A percentile compares a stretch with the other conserved stretches of the same genome.
Conservation (phyloP, 2,113 vertebrate species). For the Lichenostomus cassidix region DNA sequence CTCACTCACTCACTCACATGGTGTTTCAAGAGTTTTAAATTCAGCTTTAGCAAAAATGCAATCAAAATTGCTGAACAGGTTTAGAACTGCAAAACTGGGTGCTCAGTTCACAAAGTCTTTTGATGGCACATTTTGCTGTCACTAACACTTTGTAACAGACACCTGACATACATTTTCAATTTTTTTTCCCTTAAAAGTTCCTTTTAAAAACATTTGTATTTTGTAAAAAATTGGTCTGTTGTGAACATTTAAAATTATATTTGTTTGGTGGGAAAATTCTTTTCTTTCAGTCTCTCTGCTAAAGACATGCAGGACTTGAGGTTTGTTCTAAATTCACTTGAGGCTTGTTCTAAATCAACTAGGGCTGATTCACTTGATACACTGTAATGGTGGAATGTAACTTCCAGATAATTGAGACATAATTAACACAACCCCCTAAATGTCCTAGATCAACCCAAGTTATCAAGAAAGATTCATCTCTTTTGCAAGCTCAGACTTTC, state of each 20-base stretch:
- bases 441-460: not conserved
- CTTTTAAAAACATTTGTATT: not conserved
- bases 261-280: not conserved
- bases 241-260: not conserved
- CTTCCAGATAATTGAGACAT: not conserved
- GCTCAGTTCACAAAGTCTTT: not conserved
- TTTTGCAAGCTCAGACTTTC: not conserved
- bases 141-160: not conserved
- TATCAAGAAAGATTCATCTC: not conserved
- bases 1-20: rapidly evolving
- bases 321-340: not conserved
- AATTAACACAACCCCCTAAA: not conserved
- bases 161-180: not conserved
- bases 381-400: not conserved
- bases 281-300: not conserved
- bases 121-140: not conserved
- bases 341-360: not conserved
- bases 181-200: not conserved
- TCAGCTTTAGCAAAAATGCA: not conserved
- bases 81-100: not conserved
- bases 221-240: not conserved
- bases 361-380: not conserved
- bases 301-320: not conserved
- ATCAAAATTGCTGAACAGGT: not conserved
- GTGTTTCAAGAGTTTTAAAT: not conserved